These are phyloP conservation scores for Nomada hirtipes DNA, from an alignment of 2,888 invertebrate genomes.

Conservation along the genomic window DNA sequence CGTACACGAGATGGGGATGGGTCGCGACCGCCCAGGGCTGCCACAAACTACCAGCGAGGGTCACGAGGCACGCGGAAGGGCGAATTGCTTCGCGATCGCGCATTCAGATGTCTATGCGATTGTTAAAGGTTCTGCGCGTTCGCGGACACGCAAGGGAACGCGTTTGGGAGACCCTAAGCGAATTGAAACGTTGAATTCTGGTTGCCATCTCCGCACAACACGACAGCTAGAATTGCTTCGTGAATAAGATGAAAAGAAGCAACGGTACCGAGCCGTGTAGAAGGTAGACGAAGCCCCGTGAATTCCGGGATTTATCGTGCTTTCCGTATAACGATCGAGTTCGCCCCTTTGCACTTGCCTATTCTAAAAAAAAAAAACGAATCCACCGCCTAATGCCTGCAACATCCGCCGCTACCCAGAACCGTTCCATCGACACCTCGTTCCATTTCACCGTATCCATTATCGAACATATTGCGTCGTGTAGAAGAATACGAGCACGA, in stretches of 20 bases:
- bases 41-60: not conserved
- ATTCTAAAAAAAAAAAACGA: slow-evolving; percentile 4
- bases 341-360: not conserved
- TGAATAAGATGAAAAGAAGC: slow-evolving; percentile 29
- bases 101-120: slow-evolving; percentile 4
- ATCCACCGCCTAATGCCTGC: not conserved
- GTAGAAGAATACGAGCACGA: slow-evolving; percentile 44
- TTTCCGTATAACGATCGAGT: slow-evolving; percentile 20
- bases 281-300: not conserved
- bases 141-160: not conserved
- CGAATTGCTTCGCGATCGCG: slow-evolving; percentile 10
- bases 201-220: not conserved
- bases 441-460: slow-evolving; percentile 2
- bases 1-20: not conserved
- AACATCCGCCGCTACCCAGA: not conserved
- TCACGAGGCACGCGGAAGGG: not conserved
- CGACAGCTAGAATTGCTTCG: not conserved
- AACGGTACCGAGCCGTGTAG: slow-evolving; percentile 16
- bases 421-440: not conserved
- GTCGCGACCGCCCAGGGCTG: not conserved
- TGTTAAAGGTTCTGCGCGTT: slow-evolving; percentile 8
- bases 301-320: slow-evolving; percentile 13
- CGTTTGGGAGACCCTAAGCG: not conserved
- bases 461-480: slow-evolving; percentile 13
- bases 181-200: slow-evolving; percentile 14